Conservation (phyloP, 2,888 invertebrate species). For the Carcina quercana region DNA sequence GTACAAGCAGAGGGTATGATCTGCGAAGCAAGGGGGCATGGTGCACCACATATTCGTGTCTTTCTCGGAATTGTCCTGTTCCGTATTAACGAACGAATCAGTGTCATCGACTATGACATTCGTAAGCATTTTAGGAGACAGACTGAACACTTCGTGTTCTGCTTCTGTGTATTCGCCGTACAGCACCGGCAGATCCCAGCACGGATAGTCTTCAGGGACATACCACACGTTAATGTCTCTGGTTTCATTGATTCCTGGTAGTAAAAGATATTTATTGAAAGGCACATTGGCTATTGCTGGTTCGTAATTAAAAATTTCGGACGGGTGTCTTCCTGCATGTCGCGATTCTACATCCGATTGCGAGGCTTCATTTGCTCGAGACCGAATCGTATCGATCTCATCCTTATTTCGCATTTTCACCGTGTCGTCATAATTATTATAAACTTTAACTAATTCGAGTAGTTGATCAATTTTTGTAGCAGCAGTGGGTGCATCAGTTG, state of each 20-base stretch:
- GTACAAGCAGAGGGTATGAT: slow-evolving; percentile 61
- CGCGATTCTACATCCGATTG: too few relatives aligned
- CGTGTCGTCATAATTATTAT: too few relatives aligned
- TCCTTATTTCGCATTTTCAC: too few relatives aligned
- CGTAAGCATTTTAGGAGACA: slow-evolving; percentile 30
- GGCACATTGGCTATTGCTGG: slow-evolving; percentile 30
- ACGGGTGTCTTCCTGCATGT: too few relatives aligned
- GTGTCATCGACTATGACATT: slow-evolving; percentile 36
- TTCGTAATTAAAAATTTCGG: slow-evolving; percentile 40
- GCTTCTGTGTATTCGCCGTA: slow-evolving; percentile 36
- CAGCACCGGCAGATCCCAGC: slow-evolving; percentile 54
- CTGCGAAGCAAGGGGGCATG: slow-evolving; percentile 52
- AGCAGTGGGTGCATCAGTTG: too few relatives aligned
- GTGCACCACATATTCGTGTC: slow-evolving; percentile 51
- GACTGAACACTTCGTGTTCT: slow-evolving; percentile 35
- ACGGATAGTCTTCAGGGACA: slow-evolving; percentile 46
- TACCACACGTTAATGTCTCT: slow-evolving; percentile 36
- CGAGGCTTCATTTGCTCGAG: too few relatives aligned
- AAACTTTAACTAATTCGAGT: too few relatives aligned
- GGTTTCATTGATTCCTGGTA: neutral
- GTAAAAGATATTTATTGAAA: slow-evolving; percentile 4
- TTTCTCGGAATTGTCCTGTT: neutral
- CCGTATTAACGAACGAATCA: too few relatives aligned
- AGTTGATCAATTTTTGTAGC: too few relatives aligned
- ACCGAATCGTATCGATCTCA: too few relatives aligned